Base-by-base conservation (phyloP, 1,140 invertebrate species). In the Nixonia krombeini region DNA sequence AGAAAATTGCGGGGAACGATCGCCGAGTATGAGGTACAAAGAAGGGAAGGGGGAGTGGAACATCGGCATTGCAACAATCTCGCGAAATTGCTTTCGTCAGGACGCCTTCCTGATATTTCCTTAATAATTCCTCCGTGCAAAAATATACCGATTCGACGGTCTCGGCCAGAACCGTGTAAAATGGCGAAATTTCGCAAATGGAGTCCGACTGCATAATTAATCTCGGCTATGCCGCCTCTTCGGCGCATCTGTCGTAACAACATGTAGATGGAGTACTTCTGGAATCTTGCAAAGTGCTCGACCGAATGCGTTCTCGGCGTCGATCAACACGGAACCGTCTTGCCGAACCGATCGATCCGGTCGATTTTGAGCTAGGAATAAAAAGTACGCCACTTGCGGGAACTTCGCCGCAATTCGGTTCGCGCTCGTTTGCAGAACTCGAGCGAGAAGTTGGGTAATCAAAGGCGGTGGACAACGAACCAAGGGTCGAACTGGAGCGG, bases 241-340 rank as follows among this genome's bases (percentile, higher is more conserved):
- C 28, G 18, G 46, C 40, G 10, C 41, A 42, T 65, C 47, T 57
- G 40, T 57, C 46, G 26, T 44, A 42, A 55, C 58, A 46, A 31
- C 58, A 62, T 58, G 49, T 25, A 62, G 65, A 68, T 62, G n/a
- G 38, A 62, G 57, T 62, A 58, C 58, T 69, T 55, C 28, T 52
- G 38, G 63, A 69, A 63, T 63, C 65, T 62, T 58, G 58, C 58
- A 69, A 70, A 63, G 50, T 64, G 55, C 44, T 69, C 35, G 55
- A 33, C 31, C 50, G 38, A 64, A 59, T 59, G 55, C 45, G 44
- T 55, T 59, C 55, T 51, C 59, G 55, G 21, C 53, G 53, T 58
- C 58, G 56, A 63, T 69, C 57, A 62, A 49, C 65, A 44, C 55
- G 38, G 29, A 58, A 53, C 61, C 57, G 52, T 46, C 42, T 57